Conservation (phyloP, 2,888 invertebrate species). For the Vandiemenella viatica region DNA sequence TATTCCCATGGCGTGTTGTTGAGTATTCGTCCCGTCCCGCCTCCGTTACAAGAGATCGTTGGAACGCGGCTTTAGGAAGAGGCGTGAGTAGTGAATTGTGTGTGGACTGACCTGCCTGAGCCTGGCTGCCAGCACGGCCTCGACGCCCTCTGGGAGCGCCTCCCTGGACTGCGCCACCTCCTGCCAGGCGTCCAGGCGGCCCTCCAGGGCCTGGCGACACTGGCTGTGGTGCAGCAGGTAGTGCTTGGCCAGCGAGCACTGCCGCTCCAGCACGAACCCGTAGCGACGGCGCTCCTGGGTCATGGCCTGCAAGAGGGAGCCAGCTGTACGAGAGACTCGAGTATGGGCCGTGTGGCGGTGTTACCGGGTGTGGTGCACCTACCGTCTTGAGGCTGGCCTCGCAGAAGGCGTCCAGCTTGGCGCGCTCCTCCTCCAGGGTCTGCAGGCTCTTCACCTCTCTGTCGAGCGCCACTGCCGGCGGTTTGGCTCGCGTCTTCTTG, state of each 20-base stretch:
- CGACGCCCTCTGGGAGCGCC: slow-evolving; percentile 63
- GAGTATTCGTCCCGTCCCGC: too few relatives aligned
- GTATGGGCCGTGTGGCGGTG: neutral
- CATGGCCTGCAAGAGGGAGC: slow-evolving; percentile 51
- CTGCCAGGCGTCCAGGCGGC: slow-evolving; percentile 76
- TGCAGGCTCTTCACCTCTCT: slow-evolving; percentile 88
- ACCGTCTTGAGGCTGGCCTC: slow-evolving; percentile 85
- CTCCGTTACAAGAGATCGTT: too few relatives aligned
- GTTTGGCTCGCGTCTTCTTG: slow-evolving; percentile 48
- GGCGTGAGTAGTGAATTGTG: neutral
- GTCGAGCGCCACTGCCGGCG: slow-evolving; percentile 68
- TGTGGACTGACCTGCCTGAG: slow-evolving; percentile 26
- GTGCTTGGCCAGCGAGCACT: slow-evolving; percentile 79
- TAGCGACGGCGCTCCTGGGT: slow-evolving; percentile 82
- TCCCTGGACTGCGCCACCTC: slow-evolving; percentile 77
- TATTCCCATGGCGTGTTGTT: too few relatives aligned
- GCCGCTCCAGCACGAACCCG: slow-evolving; percentile 79
- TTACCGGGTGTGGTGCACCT: slow-evolving; percentile 30
- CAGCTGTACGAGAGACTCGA: neutral
- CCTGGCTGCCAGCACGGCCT: slow-evolving; percentile 64
- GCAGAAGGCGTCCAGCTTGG: slow-evolving; percentile 78
- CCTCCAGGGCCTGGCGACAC: slow-evolving; percentile 61
- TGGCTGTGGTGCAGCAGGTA: slow-evolving; percentile 76
- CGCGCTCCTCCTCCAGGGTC: slow-evolving; percentile 78
- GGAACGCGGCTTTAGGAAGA: neutral